Conservation (phyloP, 92 coral and sea anemone genomes). For the Nematostella vectensis region DNA sequence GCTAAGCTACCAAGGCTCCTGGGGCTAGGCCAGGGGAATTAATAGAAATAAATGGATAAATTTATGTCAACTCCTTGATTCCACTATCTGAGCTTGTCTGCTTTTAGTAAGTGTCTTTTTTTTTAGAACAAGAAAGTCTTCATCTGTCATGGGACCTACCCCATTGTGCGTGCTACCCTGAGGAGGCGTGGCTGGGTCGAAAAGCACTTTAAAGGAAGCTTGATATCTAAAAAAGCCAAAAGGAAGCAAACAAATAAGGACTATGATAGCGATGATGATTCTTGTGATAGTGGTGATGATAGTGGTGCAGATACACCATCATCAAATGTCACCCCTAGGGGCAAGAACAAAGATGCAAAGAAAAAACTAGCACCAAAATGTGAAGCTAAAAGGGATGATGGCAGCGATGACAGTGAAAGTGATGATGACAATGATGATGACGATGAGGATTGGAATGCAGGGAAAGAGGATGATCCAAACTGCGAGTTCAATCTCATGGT, state of each 20-base stretch:
- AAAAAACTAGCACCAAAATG: constrained; percentile 16
- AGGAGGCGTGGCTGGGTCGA: constrained; percentile 95
- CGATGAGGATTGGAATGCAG: constrained; percentile 92
- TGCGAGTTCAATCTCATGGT: constrained; percentile 96
- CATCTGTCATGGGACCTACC: constrained; percentile 83
- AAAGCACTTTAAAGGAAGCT: constrained; percentile 76
- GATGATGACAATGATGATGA: constrained; percentile 49
- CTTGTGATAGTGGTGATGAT: constrained; percentile 48
- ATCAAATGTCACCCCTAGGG: constrained; percentile 22
- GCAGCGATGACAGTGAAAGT: constrained; percentile 39
- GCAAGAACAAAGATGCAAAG: constrained; percentile 5
- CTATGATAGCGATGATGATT: constrained; percentile 52
- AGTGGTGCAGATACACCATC: constrained; percentile 38
- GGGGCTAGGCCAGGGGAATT: too few species aligned
- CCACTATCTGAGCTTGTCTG: too few species aligned
- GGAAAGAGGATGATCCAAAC: constrained; percentile 72
- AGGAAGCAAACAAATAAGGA: constrained; percentile 33
- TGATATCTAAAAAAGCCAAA: constrained; percentile 23
- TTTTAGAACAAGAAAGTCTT: constrained; percentile 75
- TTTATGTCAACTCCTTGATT: too few species aligned
- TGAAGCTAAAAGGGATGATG: constrained; percentile 29
- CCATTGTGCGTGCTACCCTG: constrained; percentile 83
- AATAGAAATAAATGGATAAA: too few species aligned
- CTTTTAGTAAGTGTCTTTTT: too few species aligned
- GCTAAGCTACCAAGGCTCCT: too few species aligned